A percentile compares a stretch with the other conserved stretches of the same genome.
phyloP scores from a whole-genome alignment of 2,888 invertebrate genomes.

The Tipula unca region DNA sequence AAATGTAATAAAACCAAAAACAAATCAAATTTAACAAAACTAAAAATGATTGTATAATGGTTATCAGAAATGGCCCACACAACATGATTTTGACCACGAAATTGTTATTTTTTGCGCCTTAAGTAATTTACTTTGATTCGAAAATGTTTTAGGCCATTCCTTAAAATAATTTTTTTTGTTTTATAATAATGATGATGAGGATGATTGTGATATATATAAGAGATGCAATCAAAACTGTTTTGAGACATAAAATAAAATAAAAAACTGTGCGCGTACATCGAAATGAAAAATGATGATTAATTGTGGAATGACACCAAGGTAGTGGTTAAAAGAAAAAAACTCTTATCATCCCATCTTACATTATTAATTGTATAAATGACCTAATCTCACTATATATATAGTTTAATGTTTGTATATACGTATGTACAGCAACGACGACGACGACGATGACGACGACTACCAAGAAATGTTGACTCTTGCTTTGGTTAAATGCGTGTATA shows the following conservation, averaged over 20 bases:
- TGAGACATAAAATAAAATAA: neutral
- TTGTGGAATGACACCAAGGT: neutral
- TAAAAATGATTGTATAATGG: no score
- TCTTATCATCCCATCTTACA: neutral
- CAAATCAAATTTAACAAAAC: neutral
- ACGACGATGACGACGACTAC: neutral
- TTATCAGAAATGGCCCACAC: neutral
- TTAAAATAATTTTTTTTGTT: neutral
- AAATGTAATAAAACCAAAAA: neutral
- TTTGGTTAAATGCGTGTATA: neutral
- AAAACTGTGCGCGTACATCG: neutral
- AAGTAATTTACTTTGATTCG: neutral
- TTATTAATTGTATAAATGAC: slow-evolving; percentile 14
- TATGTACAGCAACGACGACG: neutral
- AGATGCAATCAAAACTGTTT: neutral
- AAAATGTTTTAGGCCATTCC: neutral
- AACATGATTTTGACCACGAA: neutral
- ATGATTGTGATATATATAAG: neutral
- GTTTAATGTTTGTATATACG: neutral
- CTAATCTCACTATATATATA: slow-evolving; percentile 14
- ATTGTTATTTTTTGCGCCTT: neutral
- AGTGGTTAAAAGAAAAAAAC: neutral
- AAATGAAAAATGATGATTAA: slow-evolving; percentile 8
- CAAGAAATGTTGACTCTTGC: neutral
- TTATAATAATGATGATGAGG: neutral